phyloP scores from a whole-genome alignment of 2,888 invertebrate species.

The Megamerina dolium region DNA sequence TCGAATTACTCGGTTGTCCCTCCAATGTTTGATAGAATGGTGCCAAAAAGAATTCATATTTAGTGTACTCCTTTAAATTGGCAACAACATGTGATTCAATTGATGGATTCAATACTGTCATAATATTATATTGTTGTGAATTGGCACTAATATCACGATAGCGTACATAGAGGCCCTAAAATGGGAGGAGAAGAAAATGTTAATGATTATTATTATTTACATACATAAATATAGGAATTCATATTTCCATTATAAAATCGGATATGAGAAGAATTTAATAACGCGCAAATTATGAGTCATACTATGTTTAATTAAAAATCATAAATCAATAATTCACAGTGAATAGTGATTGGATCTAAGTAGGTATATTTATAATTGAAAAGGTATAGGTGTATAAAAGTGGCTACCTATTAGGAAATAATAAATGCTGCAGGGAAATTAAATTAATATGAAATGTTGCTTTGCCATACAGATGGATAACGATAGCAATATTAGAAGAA shows the following conservation, averaged over 20 bases:
- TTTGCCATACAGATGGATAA: no score
- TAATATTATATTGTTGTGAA: slow-evolving; percentile 59
- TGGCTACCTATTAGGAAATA: no score
- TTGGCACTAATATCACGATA: slow-evolving; percentile 60
- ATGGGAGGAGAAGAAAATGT: neutral
- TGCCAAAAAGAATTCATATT: slow-evolving; percentile 81
- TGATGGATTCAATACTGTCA: slow-evolving; percentile 57
- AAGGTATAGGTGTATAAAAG: no score
- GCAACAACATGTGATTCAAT: slow-evolving; percentile 63
- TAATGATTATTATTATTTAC: neutral
- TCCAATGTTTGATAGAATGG: slow-evolving; percentile 82
- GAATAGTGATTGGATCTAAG: no score
- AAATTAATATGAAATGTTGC: no score
- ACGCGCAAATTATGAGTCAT: no score
- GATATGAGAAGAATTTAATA: neutral
- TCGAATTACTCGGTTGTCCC: slow-evolving; percentile 89
- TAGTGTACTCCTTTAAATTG: slow-evolving; percentile 70
- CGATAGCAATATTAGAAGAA: no score
- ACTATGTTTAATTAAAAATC: no score
- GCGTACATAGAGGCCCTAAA: slow-evolving; percentile 61
- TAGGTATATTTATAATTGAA: no score
- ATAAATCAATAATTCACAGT: no score
- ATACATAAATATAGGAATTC: slow-evolving; percentile 12
- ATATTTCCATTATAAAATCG: slow-evolving; percentile 4
- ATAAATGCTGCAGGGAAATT: no score